Base-by-base conservation (phyloP, 2,888 invertebrate species). In the Philaethria dido region DNA sequence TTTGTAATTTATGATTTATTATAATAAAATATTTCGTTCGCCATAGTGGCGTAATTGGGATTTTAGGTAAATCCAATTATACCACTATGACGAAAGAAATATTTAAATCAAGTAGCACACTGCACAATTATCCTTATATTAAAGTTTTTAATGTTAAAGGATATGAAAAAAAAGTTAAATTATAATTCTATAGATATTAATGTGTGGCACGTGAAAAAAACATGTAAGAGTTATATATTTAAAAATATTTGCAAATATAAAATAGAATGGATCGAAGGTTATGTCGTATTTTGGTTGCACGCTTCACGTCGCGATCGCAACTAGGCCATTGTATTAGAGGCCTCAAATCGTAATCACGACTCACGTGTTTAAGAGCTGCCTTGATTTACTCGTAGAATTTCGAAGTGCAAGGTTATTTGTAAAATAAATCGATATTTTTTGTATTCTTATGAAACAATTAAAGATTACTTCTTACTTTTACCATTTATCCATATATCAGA, bases 281-380 rank as follows among this genome's bases (percentile, higher is more conserved):
- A 54, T 16, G 9, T 22, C 6, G 11, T 25, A 61, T 54, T 55
- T 47, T 9, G 64, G 67, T 20, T 54, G 50, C 25, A 59, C 48
- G 29, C 61, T 48, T 45, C 29, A 64, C 25, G 54, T 39, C 62
- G 36, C 60, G 60, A 45, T 55, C 57, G 65, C 54, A 67, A 69
- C 65, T 71, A 64, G 73, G 73, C 66, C 68, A 72, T 64, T 69
- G 69, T 69, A 69, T 64, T 70, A 63, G 59, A 64, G 69, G 59
- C 70, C 69, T 59, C 42, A 16, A 29, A 50, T 16, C 11, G 3
- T 16, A 22, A 47, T 45, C 62, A 39, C 42, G 62, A 22, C 33
- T 45, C 62, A 39, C 42, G 62, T 62, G 63, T 52, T 62, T n/a
- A 13, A 33, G 6, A 20, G 20, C 39, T n/a, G 20, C 39, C 14